Evolutionary conservation across 2,113 vertebrate species (phyloP).

Genomic region (Cromileptes altivelis): DNA sequence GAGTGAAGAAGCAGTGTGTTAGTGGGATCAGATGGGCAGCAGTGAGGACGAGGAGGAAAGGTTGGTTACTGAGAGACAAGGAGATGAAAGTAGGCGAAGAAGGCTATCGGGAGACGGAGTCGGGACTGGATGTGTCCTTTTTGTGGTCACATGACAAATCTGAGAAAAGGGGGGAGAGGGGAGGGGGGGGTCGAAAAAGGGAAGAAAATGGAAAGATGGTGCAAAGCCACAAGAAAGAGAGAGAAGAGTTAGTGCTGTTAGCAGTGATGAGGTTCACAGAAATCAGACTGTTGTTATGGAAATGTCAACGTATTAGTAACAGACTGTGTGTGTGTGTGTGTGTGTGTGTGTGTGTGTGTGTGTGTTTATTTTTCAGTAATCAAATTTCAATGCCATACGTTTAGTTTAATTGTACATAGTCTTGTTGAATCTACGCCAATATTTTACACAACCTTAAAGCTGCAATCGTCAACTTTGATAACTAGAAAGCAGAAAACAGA

Average conservation of each 20-base stretch:
- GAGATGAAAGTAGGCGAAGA: constrained; percentile 15
- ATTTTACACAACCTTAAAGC: background rate
- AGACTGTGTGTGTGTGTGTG: background rate
- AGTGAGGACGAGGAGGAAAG: background rate
- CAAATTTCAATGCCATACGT: background rate
- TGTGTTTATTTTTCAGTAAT: background rate
- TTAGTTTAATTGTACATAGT: background rate
- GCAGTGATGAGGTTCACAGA: background rate
- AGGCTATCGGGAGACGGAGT: constrained; percentile 78
- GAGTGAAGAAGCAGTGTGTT: constrained; percentile 8
- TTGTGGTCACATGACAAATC: constrained; percentile 71
- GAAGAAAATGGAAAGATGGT: background rate
- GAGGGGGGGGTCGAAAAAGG: too few relatives aligned
- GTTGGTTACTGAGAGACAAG: constrained; percentile 32
- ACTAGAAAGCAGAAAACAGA: background rate
- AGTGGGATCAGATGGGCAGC: constrained; percentile 10
- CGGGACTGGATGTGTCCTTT: constrained; percentile 73
- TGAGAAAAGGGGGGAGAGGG: constrained; percentile 28
- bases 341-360: background rate
- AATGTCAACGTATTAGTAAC: constrained; percentile 8
- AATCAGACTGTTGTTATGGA: background rate
- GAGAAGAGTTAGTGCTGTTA: constrained; percentile 60
- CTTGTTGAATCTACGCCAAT: background rate
- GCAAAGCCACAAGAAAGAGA: constrained; percentile 37
- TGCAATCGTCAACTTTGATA: background rate